phyloP scores from a whole-genome alignment of 2,113 vertebrate species.

The Proteles cristata region DNA sequence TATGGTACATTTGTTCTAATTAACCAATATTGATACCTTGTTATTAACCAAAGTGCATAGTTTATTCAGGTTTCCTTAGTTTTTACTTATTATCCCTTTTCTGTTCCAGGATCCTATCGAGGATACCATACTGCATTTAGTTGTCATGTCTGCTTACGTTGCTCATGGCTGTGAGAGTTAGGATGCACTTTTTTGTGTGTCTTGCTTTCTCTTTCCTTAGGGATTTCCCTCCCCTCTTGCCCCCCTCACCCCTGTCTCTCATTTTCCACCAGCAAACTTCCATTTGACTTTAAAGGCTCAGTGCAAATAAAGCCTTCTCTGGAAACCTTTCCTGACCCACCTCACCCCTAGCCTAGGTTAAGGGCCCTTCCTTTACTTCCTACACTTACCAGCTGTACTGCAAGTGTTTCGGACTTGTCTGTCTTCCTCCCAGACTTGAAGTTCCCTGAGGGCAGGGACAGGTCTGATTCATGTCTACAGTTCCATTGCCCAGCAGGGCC shows the following conservation, averaged over 20 bases:
- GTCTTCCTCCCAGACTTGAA: not conserved
- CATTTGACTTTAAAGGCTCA: conserved; percentile 36
- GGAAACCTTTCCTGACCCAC: not conserved
- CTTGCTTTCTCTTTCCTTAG: not conserved
- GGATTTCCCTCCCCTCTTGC: not conserved
- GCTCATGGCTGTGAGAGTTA: not conserved
- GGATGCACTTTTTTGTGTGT: not conserved
- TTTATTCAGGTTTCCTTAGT: conserved; percentile 30
- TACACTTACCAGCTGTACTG: not conserved
- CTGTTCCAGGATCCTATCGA: conserved; percentile 4
- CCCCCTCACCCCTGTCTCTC: too few relatives aligned
- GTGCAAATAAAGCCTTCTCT: not conserved
- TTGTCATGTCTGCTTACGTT: not conserved
- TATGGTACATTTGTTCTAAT: conserved; percentile 36
- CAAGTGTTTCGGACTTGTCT: not conserved
- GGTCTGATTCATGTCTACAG: not conserved
- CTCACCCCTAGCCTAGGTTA: not conserved
- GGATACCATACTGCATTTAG: not conserved
- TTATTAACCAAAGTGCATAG: conserved; percentile 1
- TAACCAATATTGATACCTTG: not conserved
- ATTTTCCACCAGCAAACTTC: conserved; percentile 13
- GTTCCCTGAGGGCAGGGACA: not conserved
- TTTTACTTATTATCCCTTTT: conserved; percentile 16
- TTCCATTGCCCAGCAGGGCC: not conserved
- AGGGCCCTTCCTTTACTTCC: not conserved